Base-by-base conservation (phyloP, 2,113 vertebrate genomes). In the Hystrix brachyura region DNA sequence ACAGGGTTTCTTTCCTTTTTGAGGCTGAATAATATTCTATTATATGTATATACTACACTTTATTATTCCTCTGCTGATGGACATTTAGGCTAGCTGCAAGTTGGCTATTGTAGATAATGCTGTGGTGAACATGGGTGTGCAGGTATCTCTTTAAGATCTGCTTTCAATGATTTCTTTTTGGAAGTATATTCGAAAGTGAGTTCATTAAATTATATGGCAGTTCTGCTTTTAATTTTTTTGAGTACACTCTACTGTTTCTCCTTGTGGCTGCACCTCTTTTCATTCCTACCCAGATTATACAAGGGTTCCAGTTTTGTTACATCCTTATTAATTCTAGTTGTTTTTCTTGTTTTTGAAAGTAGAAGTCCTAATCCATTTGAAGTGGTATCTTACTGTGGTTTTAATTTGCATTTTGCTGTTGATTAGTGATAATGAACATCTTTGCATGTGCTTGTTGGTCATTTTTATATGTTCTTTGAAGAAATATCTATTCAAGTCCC, bases 281-380 rank as follows among this genome's bases (percentile, higher is more conserved):
- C 43, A 72, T 43, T 72, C 5, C 71, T 74, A 74, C 43, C 71
- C 46, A 46, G 46, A 74, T 74, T 74, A 74, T 25, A 46, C 71
- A 72, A 43, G 38, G 21, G 38, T 46, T 74, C 17, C 38, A 43
- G 25, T 46, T 74, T 74, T 25, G 10, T 38, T 43, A 74, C 23
- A 74, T 74, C 43, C 71, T 74, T 48, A 25, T 11, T 74, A 74
- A 74, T 74, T 46, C 11, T 27, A 46, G 23, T 74, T 74, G 46
- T 74, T 94, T 82, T 87, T 96, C 59, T 94, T 48, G 32, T 13
- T 82, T 82, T 82, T 76, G 13, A 74, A 74, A 87, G 15, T 60
- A 55, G 38, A 34, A 59, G 18, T 65, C n/a, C 25, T 74, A 96
- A 74, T 46, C 15, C 64, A 12, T 94, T 21, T 91, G 43, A 79